Base-by-base conservation (phyloP, 2,113 vertebrate genomes). In the Muntiacus reevesi region DNA sequence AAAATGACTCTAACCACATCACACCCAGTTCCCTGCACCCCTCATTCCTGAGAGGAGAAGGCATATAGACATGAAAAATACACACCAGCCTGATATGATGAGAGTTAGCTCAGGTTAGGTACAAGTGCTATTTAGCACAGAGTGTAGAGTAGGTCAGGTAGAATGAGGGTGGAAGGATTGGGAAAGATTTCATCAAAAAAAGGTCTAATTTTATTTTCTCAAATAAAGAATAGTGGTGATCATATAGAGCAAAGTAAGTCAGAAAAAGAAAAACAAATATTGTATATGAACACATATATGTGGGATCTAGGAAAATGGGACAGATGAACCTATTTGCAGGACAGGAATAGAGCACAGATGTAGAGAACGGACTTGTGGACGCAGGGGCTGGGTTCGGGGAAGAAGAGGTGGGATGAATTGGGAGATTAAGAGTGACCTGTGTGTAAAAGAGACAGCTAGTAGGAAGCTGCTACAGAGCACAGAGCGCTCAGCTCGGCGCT, bases 101-200 rank as follows among this genome's bases (percentile, higher is more conserved):
- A 67, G 11, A 45, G 14, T 21, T 33, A 16, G 43, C 54, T 1
- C 0, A 8, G 13, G 19, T 10, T 0, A 8, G 13, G 19, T 10
- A 1, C 25, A 25, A 33, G 33, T 6, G 52, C 62, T 64, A 1
- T 9, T 74, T 12, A 30, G 50, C 16, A 3, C 27, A 43, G 54
- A 16, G 67, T n/a, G 28, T 14, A 23, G 43, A 17, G 4, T 4
- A 62, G 81, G 6, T 45, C 55, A 43, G 45, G 45, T 28, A n/a
- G 45, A 62, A 54, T 33, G 13, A 5, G 1, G 15, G 25, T 17
- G 3, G 19, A 60, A 21, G 5, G n/a, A 47, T 60, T 62, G 74
- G 55, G 25, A 60, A 86, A 91, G 28, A 8, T 13, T 43, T 87
- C 28, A 52, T 21, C 45, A 25, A 47, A 74, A 89, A 50, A 88